These are phyloP conservation scores for Philotrypesis tridentata DNA, from an alignment of 1,140 invertebrate genomes.

Conservation along the genomic window DNA sequence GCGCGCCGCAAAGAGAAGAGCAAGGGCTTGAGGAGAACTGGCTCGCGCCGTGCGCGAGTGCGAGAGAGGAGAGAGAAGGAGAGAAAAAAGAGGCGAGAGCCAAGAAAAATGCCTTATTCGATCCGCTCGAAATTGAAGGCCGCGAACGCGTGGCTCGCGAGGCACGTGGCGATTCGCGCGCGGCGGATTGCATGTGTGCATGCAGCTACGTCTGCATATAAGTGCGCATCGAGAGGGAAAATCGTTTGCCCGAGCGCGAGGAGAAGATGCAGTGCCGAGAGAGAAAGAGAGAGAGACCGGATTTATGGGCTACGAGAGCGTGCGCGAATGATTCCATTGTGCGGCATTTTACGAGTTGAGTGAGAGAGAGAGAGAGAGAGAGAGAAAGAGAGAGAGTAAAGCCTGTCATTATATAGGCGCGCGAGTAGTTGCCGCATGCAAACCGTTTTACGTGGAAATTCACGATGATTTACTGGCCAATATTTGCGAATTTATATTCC, in stretches of 20 bases:
- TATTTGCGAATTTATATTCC: constrained; percentile 71
- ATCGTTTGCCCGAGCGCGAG: constrained; percentile 24
- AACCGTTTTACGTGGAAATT: constrained; percentile 59
- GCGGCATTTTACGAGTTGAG: constrained; percentile 69
- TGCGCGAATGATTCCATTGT: constrained; percentile 66
- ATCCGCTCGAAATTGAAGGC: constrained; percentile 40
- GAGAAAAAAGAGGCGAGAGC: background rate
- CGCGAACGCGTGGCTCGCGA: constrained; percentile 21
- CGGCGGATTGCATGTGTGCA: background rate
- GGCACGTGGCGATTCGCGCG: constrained; percentile 32
- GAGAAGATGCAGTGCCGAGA: constrained; percentile 10
- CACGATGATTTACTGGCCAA: constrained; percentile 69
- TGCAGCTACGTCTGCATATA: background rate
- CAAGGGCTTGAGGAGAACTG: background rate
- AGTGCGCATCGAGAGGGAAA: background rate
- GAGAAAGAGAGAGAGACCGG: constrained; percentile 40
- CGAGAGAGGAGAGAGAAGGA: too few relatives aligned
- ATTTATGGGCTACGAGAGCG: constrained; percentile 3
- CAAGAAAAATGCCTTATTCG: background rate
- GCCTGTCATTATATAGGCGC: constrained; percentile 67
- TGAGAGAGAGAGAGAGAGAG: background rate
- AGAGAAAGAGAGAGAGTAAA: constrained; percentile 57
- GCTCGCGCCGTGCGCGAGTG: constrained; percentile 8
- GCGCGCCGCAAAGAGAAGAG: constrained; percentile 13
- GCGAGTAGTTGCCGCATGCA: constrained; percentile 44